Conservation (phyloP, 2,797 vertebrate species). For the Peromyscus attwateri region DNA sequence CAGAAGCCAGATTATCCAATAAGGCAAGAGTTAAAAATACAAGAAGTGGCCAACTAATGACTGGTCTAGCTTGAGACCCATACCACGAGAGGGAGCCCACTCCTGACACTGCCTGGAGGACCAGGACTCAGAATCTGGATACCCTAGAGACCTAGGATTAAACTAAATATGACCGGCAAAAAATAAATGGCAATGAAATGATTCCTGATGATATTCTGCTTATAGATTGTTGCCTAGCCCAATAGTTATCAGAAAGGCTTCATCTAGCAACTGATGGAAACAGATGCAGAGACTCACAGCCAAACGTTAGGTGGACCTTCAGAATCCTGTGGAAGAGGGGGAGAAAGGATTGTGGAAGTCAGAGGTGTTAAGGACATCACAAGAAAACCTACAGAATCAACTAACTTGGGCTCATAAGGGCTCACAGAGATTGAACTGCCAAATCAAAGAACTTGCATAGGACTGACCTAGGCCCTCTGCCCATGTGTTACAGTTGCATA, state of each 20-base stretch:
- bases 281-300: neutral
- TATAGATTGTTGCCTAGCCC: neutral
- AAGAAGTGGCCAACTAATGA: neutral
- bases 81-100: neutral
- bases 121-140: neutral
- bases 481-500: neutral
- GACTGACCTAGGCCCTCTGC: neutral
- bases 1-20: constrained; percentile 17
- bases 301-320: neutral
- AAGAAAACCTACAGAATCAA: neutral
- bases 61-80: neutral
- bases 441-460: neutral
- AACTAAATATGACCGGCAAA: neutral
- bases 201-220: neutral
- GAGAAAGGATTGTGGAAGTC: neutral
- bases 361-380: neutral
- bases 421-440: neutral
- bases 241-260: neutral
- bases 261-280: neutral
- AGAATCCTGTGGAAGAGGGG: neutral
- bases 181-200: neutral
- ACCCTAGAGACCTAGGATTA: neutral
- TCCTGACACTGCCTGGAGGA: neutral
- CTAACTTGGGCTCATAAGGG: neutral
- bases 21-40: neutral